These are phyloP conservation scores for Siphonodentalium dalli DNA, from an alignment of 2,888 invertebrate genomes.

Conservation along the genomic window DNA sequence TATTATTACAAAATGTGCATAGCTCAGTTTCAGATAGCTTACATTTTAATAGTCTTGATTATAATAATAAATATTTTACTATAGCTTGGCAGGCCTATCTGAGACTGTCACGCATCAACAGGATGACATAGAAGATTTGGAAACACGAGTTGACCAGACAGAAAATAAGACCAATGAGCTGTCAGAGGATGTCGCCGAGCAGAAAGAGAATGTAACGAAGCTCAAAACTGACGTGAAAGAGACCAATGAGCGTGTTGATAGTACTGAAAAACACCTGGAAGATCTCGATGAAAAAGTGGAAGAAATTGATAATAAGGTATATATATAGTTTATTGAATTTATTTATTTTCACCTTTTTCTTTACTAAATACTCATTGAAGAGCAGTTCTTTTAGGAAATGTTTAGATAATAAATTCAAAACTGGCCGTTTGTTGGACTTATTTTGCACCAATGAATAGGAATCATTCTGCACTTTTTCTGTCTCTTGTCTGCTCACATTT, in stretches of 20 bases:
- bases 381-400: too few relatives aligned
- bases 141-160: conserved; percentile 39
- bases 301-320: conserved; percentile 56
- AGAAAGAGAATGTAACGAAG: conserved; percentile 35
- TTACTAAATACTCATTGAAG: too few relatives aligned
- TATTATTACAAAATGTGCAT: too few relatives aligned
- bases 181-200: conserved; percentile 39
- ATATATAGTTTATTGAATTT: background rate
- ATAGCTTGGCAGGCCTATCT: conserved; percentile 41
- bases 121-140: conserved; percentile 40
- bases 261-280: conserved; percentile 37
- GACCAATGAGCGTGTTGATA: conserved; percentile 38
- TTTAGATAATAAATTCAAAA: too few relatives aligned
- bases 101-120: conserved; percentile 42
- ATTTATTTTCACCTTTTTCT: background rate
- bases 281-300: conserved; percentile 48
- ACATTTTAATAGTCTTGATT: too few relatives aligned
- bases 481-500: background rate
- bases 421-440: too few relatives aligned
- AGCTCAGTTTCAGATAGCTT: too few relatives aligned
- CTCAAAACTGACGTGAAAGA: conserved; percentile 32
- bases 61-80: too few relatives aligned
- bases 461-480: too few relatives aligned
- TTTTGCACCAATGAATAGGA: too few relatives aligned
- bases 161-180: conserved; percentile 37